phyloP scores from a whole-genome alignment of 2,113 vertebrate species.

The Ia io region DNA sequence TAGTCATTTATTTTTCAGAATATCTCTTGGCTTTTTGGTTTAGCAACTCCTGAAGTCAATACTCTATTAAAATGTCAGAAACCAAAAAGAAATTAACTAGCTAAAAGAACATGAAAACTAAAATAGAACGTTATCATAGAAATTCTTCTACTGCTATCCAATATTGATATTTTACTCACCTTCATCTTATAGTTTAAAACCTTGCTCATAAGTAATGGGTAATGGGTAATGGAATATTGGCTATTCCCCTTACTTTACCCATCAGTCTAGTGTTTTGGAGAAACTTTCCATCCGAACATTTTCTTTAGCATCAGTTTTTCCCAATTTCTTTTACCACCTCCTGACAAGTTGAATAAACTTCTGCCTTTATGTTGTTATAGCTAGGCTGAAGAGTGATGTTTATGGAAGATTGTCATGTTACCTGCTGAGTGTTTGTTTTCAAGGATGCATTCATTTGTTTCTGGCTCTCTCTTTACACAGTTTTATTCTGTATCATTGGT shows the following conservation, averaged over 20 bases:
- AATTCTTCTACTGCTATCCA: background rate
- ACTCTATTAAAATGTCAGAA: background rate
- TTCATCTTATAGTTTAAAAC: background rate
- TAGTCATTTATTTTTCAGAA: background rate
- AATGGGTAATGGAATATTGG: fast-evolving
- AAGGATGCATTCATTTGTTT: background rate
- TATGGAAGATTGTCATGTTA: background rate
- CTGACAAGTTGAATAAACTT: background rate
- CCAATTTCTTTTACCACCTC: background rate
- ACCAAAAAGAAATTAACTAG: background rate
- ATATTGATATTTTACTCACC: background rate
- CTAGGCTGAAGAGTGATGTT: background rate
- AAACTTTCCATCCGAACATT: background rate
- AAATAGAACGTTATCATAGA: background rate
- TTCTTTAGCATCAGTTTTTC: background rate
- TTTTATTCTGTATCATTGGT: background rate
- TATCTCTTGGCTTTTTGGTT: background rate
- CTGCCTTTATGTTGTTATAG: background rate
- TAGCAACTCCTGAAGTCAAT: background rate
- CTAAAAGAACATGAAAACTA: background rate
- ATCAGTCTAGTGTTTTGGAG: background rate
- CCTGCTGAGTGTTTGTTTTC: background rate
- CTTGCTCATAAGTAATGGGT: background rate
- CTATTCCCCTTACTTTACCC: background rate
- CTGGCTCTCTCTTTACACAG: background rate